phyloP scores from a whole-genome alignment of 2,797 vertebrate genomes.

The Pipistrellus kuhlii region DNA sequence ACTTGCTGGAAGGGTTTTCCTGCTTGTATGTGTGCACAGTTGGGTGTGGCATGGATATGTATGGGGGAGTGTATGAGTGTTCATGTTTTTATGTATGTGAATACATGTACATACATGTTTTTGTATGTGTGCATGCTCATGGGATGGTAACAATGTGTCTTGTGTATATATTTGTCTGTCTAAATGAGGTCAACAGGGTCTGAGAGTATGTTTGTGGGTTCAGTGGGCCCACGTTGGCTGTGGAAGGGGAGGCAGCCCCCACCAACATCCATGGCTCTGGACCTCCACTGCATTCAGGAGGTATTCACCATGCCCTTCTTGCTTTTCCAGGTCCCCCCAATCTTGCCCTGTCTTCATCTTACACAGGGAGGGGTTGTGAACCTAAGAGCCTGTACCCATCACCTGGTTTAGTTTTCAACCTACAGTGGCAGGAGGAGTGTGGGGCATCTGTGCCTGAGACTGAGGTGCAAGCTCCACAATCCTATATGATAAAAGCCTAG shows the following conservation, averaged over 20 bases:
- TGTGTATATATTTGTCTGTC: neutral
- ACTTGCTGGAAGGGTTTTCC: neutral
- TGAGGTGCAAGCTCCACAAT: rapidly evolving
- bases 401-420: neutral
- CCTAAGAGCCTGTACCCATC: rapidly evolving
- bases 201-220: neutral
- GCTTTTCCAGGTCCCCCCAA: neutral
- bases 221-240: rapidly evolving
- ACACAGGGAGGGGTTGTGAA: neutral
- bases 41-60: neutral
- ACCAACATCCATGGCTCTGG: neutral
- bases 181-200: neutral
- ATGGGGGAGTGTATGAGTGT: neutral
- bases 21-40: rapidly evolving
- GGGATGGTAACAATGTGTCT: neutral
- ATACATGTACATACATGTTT: neutral
- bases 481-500: no score
- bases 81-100: neutral
- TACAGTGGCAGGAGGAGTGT: neutral
- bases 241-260: neutral
- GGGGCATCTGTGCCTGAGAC: neutral
- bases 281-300: neutral
- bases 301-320: neutral
- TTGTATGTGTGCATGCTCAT: neutral
- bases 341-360: neutral